Conservation (phyloP, 2,888 invertebrate genomes). For the Dyspetes luteomarginatus region DNA sequence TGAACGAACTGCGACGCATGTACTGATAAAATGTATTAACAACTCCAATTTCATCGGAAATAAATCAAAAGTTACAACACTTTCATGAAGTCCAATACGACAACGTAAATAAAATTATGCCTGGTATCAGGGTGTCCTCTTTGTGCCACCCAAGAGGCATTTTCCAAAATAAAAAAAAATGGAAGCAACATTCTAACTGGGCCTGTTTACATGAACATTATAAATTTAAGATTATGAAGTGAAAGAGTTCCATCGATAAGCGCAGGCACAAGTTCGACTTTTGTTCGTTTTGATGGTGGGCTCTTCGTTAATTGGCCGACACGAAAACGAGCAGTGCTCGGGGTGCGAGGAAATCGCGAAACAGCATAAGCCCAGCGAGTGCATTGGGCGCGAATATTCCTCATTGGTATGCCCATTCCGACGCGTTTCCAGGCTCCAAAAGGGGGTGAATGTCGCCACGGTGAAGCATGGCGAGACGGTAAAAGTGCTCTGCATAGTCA, state of each 20-base stretch:
- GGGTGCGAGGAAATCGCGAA: slow-evolving; percentile 67
- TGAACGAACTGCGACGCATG: neutral
- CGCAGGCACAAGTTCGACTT: neutral
- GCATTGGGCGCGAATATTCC: slow-evolving; percentile 58
- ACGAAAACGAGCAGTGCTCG: slow-evolving; percentile 54
- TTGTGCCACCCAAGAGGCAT: no score
- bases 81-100: no score
- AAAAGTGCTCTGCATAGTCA: neutral
- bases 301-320: slow-evolving; percentile 41
- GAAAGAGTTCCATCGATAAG: no score
- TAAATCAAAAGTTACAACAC: no score
- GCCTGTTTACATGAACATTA: neutral
- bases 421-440: slow-evolving; percentile 69
- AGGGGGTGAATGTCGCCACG: slow-evolving; percentile 57
- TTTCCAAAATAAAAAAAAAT: no score
- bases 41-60: no score
- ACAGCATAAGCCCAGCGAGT: slow-evolving; percentile 34
- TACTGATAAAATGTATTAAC: neutral
- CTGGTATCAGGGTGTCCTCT: neutral
- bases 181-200: no score
- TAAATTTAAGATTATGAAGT: neutral
- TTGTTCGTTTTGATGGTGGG: neutral
- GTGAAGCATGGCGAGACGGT: slow-evolving; percentile 14
- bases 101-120: no score
- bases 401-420: slow-evolving; percentile 79